phyloP scores from a whole-genome alignment of 2,888 invertebrate genomes.

The Creontiades dilutus region DNA sequence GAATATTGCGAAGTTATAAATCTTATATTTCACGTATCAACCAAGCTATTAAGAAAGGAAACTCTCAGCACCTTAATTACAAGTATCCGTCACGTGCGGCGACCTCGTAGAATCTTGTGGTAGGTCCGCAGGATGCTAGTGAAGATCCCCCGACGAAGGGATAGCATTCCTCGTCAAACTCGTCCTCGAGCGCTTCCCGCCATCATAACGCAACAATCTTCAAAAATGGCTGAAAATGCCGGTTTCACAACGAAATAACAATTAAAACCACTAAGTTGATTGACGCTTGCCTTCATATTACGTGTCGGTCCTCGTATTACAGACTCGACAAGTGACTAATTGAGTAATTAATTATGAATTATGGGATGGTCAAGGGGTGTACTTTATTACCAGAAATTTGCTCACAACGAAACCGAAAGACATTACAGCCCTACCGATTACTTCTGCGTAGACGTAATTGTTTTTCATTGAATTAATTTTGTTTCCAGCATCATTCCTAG shows the following conservation, averaged over 20 bases:
- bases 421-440: background rate
- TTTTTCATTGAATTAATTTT: background rate
- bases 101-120: no score
- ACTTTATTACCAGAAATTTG: background rate
- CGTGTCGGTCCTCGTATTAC: background rate
- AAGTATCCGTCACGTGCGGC: no score
- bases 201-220: background rate
- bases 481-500: no score
- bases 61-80: no score
- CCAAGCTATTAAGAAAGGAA: no score
- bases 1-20: no score
- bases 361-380: background rate
- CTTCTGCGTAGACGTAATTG: background rate
- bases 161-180: background rate
- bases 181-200: slow-evolving; percentile 5
- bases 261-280: background rate
- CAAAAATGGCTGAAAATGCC: background rate
- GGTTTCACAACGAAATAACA: slow-evolving; percentile 24
- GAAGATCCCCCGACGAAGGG: no score
- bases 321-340: background rate
- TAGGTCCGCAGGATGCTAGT: no score
- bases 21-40: no score
- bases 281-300: background rate
- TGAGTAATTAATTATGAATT: slow-evolving; percentile 2
- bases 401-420: background rate